Conservation (phyloP, 2,113 vertebrate species). For the Bostrychus sinensis region DNA sequence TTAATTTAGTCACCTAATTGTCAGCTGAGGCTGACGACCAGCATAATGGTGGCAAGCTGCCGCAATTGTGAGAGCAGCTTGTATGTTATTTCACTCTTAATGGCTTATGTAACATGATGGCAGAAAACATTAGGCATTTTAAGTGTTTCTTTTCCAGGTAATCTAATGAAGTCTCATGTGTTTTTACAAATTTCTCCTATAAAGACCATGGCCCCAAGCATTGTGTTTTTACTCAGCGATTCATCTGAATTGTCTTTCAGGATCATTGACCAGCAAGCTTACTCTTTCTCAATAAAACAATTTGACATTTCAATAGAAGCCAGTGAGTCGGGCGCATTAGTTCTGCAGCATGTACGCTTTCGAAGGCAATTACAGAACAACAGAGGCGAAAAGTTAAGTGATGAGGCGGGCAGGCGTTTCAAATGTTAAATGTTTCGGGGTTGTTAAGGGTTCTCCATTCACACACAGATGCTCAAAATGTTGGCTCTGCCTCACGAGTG, state of each 20-base stretch:
- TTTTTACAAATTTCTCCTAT: not conserved
- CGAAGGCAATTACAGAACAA: constrained; percentile 50
- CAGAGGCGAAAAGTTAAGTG: constrained; percentile 42
- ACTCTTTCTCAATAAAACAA: constrained; percentile 38
- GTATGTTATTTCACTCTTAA: not conserved
- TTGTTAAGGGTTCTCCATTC: constrained; percentile 5
- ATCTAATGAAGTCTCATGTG: no score
- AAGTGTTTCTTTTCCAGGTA: not conserved
- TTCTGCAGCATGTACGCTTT: constrained; percentile 50
- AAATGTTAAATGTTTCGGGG: constrained; percentile 25
- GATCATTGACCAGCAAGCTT: constrained; percentile 47
- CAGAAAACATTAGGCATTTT: not conserved
- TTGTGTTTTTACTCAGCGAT: constrained; percentile 22
- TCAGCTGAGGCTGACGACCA: constrained; percentile 2
- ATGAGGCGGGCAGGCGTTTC: constrained; percentile 31
- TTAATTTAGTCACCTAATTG: constrained; percentile 48
- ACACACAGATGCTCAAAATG: constrained; percentile 9
- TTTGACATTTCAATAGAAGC: constrained; percentile 48
- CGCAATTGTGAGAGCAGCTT: constrained; percentile 7
- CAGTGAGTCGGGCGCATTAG: constrained; percentile 55
- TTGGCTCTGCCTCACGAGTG: not conserved
- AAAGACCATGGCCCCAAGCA: not conserved
- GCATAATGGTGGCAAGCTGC: constrained; percentile 2
- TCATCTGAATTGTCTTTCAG: constrained; percentile 40
- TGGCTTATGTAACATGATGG: not conserved